Evolutionary conservation across 1,140 invertebrate species (phyloP).

Genomic region (Orius laevigatus): DNA sequence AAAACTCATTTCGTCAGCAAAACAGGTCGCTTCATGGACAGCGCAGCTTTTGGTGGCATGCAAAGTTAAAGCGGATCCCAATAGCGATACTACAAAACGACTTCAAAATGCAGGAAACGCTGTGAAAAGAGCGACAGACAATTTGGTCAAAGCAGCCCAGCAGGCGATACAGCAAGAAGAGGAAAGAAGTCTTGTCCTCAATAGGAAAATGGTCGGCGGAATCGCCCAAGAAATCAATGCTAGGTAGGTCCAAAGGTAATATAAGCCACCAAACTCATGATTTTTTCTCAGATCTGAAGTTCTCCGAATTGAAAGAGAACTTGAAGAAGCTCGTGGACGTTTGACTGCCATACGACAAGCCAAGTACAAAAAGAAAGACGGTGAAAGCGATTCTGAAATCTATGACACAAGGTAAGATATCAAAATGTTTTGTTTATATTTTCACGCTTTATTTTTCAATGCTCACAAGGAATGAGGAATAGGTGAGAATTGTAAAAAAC

Average conservation of each 20-base stretch:
- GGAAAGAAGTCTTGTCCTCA: conserved; percentile 74
- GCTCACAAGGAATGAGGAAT: neutral
- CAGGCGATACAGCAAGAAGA: conserved; percentile 85
- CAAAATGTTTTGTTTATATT: too few species aligned
- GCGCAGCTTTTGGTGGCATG: conserved; percentile 94
- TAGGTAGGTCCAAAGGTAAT: conserved; percentile 25
- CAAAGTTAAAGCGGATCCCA: conserved; percentile 92
- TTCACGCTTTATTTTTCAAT: neutral
- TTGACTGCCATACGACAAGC: conserved; percentile 71
- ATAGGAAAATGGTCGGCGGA: conserved; percentile 80
- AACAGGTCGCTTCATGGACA: conserved; percentile 93
- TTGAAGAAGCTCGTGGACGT: conserved; percentile 79
- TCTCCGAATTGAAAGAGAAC: conserved; percentile 78
- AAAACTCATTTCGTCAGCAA: conserved; percentile 88
- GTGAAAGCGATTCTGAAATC: conserved; percentile 34
- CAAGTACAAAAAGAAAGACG: conserved; percentile 53
- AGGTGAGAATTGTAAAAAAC: neutral
- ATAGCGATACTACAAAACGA: conserved; percentile 82
- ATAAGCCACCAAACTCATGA: too few species aligned
- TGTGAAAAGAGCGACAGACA: conserved; percentile 94
- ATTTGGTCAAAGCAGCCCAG: conserved; percentile 83
- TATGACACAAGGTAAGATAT: conserved; percentile 2
- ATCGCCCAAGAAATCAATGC: conserved; percentile 87
- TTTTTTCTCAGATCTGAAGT: conserved; percentile 50
- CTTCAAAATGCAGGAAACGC: conserved; percentile 87